Base-by-base conservation (phyloP, 2,113 vertebrate species). In the Epinephelus fuscoguttatus region DNA sequence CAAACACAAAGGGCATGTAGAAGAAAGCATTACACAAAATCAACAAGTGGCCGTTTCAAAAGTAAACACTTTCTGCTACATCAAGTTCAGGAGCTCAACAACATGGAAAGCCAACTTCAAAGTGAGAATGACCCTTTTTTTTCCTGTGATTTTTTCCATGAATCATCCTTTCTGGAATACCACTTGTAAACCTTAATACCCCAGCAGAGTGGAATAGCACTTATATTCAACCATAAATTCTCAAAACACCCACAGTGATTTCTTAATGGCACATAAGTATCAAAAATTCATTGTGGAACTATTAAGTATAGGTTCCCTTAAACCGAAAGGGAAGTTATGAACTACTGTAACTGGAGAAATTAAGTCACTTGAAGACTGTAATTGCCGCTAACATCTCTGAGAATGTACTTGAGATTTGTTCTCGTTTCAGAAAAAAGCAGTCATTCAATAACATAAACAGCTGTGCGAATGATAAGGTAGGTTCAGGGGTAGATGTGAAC, bases 51-150 rank as follows among this genome's bases (percentile, higher is more conserved):
- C 80, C 77, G 49, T 75, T 88, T 86, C 18, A 53, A 86, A 92
- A 82, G 67, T 87, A 92, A 93, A 93, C 81, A 88, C 80, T 89
- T 86, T 88, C 84, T 75, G 85, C 85, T 72, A 66, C 85, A 87
- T 89, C 72, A 56, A 90, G 84, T 85, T 87, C 80, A 87, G 82
- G 66, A 88, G 73, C 89, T 42, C 56, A 45, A 84, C 78, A 80
- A 68, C 75, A 78, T 59, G 50, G 76, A 70, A 72, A 66, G 60
- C 75, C 50, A 13, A 77, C 80, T 91, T 93, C 81, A 91, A 93
- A 92, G 84, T 75, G 64, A 73, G 75, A 87, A 76, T 78, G 49
- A 52, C n/a, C 37, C 17, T 0, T 49, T 80, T 68, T 75, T 75
- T 37, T 55, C 12, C 4, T n/a, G 40, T 27, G 9, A 4, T 42